Evolutionary conservation across 2,113 vertebrate species (phyloP).

Genomic region (Phalacrocorax brasilianus): DNA sequence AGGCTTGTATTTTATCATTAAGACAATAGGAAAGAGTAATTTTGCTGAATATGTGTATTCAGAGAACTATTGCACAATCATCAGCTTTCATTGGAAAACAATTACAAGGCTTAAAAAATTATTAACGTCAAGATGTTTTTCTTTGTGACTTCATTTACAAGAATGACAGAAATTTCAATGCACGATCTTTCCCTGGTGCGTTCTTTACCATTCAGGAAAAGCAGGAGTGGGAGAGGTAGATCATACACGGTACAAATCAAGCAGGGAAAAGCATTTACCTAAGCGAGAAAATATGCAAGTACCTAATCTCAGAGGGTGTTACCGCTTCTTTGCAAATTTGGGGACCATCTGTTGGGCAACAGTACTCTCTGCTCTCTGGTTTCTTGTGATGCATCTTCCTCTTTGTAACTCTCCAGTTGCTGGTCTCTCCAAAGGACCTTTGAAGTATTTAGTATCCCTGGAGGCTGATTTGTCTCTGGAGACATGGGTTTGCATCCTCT

Average conservation of each 20-base stretch:
- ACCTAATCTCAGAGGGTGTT: background rate
- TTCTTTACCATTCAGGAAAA: background rate
- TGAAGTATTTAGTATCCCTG: background rate
- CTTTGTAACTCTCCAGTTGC: background rate
- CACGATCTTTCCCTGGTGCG: background rate
- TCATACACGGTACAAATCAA: background rate
- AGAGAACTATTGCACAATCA: background rate
- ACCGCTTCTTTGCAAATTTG: background rate
- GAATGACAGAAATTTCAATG: background rate
- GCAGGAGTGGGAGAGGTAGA: background rate
- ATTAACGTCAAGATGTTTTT: constrained; percentile 5
- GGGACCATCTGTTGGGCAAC: background rate
- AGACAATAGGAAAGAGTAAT: background rate
- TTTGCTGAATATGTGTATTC: background rate
- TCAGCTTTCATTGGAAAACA: constrained; percentile 31
- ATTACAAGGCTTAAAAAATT: background rate
- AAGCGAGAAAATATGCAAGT: background rate
- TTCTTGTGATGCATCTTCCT: background rate
- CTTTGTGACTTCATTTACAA: background rate
- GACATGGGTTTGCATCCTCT: background rate
- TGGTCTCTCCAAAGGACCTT: background rate
- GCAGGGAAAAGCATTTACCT: background rate
- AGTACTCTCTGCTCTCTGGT: background rate
- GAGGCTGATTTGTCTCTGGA: background rate
- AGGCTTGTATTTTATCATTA: background rate